These are phyloP conservation scores for Procambarus virginalis DNA, from an alignment of 1,140 invertebrate species.

Conservation along the genomic window DNA sequence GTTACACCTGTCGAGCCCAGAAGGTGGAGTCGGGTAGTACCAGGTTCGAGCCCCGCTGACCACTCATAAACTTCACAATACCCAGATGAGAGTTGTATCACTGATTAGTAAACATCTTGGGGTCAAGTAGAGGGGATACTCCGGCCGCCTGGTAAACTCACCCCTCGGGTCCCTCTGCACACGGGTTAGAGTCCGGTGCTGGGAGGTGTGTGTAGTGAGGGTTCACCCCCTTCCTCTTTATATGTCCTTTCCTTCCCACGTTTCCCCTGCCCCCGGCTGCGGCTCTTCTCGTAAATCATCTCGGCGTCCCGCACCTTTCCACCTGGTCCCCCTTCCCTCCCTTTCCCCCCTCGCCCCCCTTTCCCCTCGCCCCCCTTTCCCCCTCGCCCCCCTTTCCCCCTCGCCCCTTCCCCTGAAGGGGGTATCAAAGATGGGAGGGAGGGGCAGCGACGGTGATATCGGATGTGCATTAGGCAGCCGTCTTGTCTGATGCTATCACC, in stretches of 20 bases:
- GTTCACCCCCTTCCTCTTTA: too few relatives aligned
- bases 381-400: too few relatives aligned
- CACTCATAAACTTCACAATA: not conserved
- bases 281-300: too few relatives aligned
- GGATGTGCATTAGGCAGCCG: constrained; percentile 47
- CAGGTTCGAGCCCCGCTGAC: not conserved
- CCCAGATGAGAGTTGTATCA: not conserved
- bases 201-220: not conserved
- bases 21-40: not conserved
- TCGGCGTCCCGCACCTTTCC: not conserved
- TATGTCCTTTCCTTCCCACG: too few relatives aligned
- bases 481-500: constrained; percentile 47
- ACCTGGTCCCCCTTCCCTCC: not conserved
- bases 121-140: not conserved
- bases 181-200: not conserved
- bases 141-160: not conserved
- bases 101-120: not conserved
- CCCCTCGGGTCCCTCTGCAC: not conserved
- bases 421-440: constrained; percentile 7
- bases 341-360: not conserved
- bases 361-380: not conserved
- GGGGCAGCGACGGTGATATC: constrained; percentile 39
- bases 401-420: not conserved
- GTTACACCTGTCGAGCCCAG: not conserved
- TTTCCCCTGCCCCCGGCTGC: too few relatives aligned